Conservation (phyloP, 2,797 vertebrate genomes). For the Rhinichthys osculus region DNA sequence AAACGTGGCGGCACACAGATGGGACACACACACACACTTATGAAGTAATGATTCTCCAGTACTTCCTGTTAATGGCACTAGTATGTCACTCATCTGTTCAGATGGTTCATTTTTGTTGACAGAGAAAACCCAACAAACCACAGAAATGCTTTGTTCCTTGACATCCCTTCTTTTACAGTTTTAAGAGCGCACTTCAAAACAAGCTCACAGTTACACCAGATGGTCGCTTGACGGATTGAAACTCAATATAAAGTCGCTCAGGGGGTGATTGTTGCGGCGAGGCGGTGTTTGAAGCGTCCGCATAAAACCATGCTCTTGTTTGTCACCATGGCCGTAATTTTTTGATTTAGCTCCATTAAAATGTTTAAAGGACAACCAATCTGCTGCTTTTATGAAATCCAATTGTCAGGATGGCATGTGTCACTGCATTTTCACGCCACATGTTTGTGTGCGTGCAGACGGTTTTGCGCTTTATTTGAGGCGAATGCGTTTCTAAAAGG, state of each 20-base stretch:
- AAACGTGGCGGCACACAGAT: conserved; percentile 31
- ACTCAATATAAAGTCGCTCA: conserved; percentile 74
- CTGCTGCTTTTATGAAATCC: conserved; percentile 69
- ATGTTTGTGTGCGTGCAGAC: conserved; percentile 54
- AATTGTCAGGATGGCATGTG: conserved; percentile 69
- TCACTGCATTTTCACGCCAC: conserved; percentile 67
- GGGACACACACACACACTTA: conserved; percentile 28
- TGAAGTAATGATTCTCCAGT: conserved; percentile 42
- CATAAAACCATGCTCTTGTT: conserved; percentile 79
- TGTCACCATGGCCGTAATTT: conserved; percentile 75
- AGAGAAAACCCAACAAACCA: conserved; percentile 77
- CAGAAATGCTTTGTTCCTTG: conserved; percentile 80
- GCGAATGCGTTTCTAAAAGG: conserved; percentile 48
- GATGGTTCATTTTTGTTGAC: conserved; percentile 73
- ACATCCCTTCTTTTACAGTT: conserved; percentile 77
- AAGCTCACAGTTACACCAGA: conserved; percentile 81
- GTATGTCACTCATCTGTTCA: conserved; percentile 52
- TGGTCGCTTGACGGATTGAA: conserved; percentile 80
- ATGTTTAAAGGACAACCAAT: conserved; percentile 73
- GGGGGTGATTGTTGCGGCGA: conserved; percentile 71
- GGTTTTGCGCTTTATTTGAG: conserved; percentile 26
- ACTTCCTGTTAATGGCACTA: conserved; percentile 35
- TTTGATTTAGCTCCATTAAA: conserved; percentile 81
- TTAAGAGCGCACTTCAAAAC: conserved; percentile 78
- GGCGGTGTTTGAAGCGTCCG: conserved; percentile 78